Evolutionary conservation across 1,140 invertebrate genomes (phyloP).

Genomic region (Drusus annulatus): DNA sequence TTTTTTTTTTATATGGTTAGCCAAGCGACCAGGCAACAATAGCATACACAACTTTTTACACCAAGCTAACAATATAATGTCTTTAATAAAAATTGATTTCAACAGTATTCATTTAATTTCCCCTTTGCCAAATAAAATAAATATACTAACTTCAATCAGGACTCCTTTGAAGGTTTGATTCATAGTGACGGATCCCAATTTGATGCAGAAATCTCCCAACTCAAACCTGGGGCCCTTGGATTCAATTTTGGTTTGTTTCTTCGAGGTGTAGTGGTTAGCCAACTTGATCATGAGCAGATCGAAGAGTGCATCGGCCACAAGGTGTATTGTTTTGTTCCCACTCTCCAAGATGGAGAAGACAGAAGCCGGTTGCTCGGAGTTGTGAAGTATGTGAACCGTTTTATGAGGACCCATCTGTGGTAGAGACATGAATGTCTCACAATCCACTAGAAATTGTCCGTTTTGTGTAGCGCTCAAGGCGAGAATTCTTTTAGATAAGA

Average conservation of each 20-base stretch:
- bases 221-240: constrained; percentile 94
- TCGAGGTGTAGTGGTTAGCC: constrained; percentile 87
- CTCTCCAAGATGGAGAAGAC: constrained; percentile 94
- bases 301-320: constrained; percentile 92
- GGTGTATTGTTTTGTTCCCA: constrained; percentile 85
- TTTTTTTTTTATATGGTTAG: too few relatives aligned
- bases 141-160: constrained; percentile 84
- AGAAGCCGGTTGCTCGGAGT: constrained; percentile 95
- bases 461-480: constrained; percentile 88
- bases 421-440: constrained; percentile 92
- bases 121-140: neutral
- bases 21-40: too few relatives aligned
- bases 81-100: too few relatives aligned
- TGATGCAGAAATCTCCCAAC: constrained; percentile 94
- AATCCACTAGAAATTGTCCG: constrained; percentile 94
- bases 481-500: constrained; percentile 87
- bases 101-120: neutral
- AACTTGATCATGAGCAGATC: constrained; percentile 93
- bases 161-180: constrained; percentile 95
- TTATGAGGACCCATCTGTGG: constrained; percentile 82
- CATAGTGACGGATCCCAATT: constrained; percentile 93
- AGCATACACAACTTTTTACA: too few relatives aligned
- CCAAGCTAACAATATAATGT: too few relatives aligned
- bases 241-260: constrained; percentile 92
- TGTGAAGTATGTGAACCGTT: constrained; percentile 92